Evolutionary conservation across 1,140 invertebrate genomes (phyloP).

Genomic region (Cheumatopsyche charites): DNA sequence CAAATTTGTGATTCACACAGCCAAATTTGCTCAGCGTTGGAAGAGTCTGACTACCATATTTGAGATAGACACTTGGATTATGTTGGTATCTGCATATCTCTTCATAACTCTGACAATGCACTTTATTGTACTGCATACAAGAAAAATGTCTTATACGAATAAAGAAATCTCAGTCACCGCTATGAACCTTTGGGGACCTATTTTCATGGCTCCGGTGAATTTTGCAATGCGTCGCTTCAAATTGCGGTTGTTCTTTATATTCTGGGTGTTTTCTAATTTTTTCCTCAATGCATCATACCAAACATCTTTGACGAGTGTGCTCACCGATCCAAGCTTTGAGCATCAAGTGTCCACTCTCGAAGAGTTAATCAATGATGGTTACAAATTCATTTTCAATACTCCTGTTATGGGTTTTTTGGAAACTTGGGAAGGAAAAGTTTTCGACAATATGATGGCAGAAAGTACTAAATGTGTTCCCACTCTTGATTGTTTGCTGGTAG

Average conservation of each 20-base stretch:
- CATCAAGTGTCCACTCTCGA: constrained; percentile 39
- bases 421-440: constrained; percentile 2
- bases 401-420: not conserved
- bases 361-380: constrained; percentile 41
- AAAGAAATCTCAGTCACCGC: constrained; percentile 29
- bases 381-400: constrained; percentile 31
- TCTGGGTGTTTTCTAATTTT: constrained; percentile 44
- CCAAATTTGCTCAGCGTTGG: constrained; percentile 17
- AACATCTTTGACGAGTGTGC: constrained; percentile 39
- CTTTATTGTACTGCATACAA: constrained; percentile 11
- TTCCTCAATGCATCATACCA: constrained; percentile 37
- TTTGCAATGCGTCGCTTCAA: constrained; percentile 17
- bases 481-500: not conserved
- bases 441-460: not conserved
- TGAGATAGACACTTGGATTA: constrained; percentile 24
- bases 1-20: constrained; percentile 44
- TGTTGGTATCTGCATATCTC: constrained; percentile 23
- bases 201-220: constrained; percentile 37
- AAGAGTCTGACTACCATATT: constrained; percentile 33
- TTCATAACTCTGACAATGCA: constrained; percentile 35
- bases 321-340: constrained; percentile 38
- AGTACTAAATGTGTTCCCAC: constrained; percentile 8
- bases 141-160: constrained; percentile 28
- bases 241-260: constrained; percentile 42
- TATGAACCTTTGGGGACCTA: constrained; percentile 28